Conservation (phyloP, 1,140 invertebrate genomes). For the Panagrolaimus sp. region DNA sequence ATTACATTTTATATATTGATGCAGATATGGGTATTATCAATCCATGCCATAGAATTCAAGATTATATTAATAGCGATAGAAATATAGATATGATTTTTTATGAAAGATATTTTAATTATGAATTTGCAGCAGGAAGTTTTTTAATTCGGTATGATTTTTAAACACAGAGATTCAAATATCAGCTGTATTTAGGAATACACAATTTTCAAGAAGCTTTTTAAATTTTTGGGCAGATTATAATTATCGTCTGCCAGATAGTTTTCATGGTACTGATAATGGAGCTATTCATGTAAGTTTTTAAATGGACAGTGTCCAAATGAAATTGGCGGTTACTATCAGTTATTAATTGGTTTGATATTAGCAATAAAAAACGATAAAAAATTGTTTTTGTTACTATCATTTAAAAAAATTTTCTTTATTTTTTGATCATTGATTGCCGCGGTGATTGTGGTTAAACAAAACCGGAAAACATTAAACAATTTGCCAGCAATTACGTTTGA, state of each 20-base stretch:
- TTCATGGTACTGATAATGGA: slow-evolving; percentile 43
- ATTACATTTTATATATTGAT: background rate
- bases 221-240: slow-evolving; percentile 36
- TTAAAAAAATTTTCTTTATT: too few relatives aligned
- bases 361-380: too few relatives aligned
- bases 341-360: too few relatives aligned
- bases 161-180: background rate
- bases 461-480: too few relatives aligned
- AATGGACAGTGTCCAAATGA: background rate
- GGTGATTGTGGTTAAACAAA: too few relatives aligned
- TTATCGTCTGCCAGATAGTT: slow-evolving; percentile 26
- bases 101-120: slow-evolving; percentile 38
- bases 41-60: slow-evolving; percentile 34
- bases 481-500: too few relatives aligned
- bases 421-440: too few relatives aligned
- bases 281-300: slow-evolving; percentile 30
- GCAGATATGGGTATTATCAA: slow-evolving; percentile 39
- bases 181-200: slow-evolving; percentile 21
- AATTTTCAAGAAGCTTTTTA: slow-evolving; percentile 29
- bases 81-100: slow-evolving; percentile 33
- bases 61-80: slow-evolving; percentile 21
- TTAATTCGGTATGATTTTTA: slow-evolving; percentile 24
- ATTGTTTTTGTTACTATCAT: too few relatives aligned
- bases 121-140: slow-evolving; percentile 41
- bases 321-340: too few relatives aligned